Evolutionary conservation across 2,888 invertebrate genomes (phyloP).

Genomic region (Lumbricus terrestris): DNA sequence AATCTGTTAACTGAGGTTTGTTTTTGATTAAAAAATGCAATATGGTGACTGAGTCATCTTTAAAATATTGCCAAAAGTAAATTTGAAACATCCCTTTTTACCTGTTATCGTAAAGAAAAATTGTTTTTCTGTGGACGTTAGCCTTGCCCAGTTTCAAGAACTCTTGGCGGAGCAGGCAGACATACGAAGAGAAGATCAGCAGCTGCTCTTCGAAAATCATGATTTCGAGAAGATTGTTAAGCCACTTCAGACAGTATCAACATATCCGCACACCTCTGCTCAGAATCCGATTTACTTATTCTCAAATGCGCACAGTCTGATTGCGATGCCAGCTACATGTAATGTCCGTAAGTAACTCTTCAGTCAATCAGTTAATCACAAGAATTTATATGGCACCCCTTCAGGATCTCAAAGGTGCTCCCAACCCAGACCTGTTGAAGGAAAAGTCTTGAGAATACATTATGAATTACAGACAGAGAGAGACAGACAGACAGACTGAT

Average conservation of each 20-base stretch:
- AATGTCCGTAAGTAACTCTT: not conserved
- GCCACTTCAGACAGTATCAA: not conserved
- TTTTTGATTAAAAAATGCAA: not conserved
- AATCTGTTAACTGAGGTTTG: too few relatives aligned
- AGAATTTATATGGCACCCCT: too few relatives aligned
- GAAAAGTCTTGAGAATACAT: too few relatives aligned
- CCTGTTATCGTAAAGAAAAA: not conserved
- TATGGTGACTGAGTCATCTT: not conserved
- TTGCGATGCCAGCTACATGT: not conserved
- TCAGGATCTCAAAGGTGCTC: too few relatives aligned
- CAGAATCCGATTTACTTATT: slow-evolving; percentile 22
- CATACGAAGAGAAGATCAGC: slow-evolving; percentile 77
- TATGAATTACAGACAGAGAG: too few relatives aligned
- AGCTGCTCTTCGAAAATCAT: slow-evolving; percentile 74
- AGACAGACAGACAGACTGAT: not conserved
- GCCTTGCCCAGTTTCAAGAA: slow-evolving; percentile 71
- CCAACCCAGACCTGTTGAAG: too few relatives aligned
- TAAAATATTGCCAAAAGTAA: not conserved
- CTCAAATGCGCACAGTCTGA: not conserved
- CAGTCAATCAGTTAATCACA: too few relatives aligned
- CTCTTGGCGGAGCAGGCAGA: slow-evolving; percentile 83
- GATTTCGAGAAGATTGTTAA: slow-evolving; percentile 21
- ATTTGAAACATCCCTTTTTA: not conserved
- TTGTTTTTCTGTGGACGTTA: slow-evolving; percentile 13
- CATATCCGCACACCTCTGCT: slow-evolving; percentile 20